These are phyloP conservation scores for Sisor rabdophorus DNA, from an alignment of 2,113 vertebrate genomes.

Conservation along the genomic window DNA sequence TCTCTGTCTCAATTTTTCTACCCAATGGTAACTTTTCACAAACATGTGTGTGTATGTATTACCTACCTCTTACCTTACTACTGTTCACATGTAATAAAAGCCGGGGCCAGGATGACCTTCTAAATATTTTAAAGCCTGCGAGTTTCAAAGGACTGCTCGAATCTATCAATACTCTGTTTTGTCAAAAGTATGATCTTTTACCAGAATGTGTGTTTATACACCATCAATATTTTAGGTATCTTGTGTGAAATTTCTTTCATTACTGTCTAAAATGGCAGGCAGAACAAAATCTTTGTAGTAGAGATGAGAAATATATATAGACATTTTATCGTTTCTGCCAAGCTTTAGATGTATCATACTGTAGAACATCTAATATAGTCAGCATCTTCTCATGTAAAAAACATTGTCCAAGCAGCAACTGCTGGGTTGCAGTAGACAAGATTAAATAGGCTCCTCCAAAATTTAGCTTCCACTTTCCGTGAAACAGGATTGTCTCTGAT, in stretches of 20 bases:
- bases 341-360: background rate
- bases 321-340: background rate
- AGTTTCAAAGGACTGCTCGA: slow-evolving; percentile 19
- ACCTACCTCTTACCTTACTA: slow-evolving; percentile 24
- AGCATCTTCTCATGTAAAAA: background rate
- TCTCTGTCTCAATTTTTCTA: background rate
- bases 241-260: background rate
- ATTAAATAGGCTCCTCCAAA: background rate
- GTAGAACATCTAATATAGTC: background rate
- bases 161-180: slow-evolving; percentile 20
- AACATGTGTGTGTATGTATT: slow-evolving; percentile 1
- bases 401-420: background rate
- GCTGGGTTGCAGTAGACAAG: background rate
- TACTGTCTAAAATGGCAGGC: slow-evolving; percentile 1
- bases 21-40: too few relatives aligned
- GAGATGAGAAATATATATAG: background rate
- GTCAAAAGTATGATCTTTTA: slow-evolving; percentile 26
- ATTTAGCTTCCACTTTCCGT: background rate
- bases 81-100: slow-evolving; percentile 37
- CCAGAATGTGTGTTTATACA: slow-evolving; percentile 33
- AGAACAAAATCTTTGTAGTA: background rate
- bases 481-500: slow-evolving; percentile 7
- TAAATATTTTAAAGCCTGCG: slow-evolving; percentile 44
- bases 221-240: slow-evolving; percentile 26
- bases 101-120: slow-evolving; percentile 36